Evolutionary conservation across 2,888 invertebrate species (phyloP).

Genomic region (Nycteola revayana): DNA sequence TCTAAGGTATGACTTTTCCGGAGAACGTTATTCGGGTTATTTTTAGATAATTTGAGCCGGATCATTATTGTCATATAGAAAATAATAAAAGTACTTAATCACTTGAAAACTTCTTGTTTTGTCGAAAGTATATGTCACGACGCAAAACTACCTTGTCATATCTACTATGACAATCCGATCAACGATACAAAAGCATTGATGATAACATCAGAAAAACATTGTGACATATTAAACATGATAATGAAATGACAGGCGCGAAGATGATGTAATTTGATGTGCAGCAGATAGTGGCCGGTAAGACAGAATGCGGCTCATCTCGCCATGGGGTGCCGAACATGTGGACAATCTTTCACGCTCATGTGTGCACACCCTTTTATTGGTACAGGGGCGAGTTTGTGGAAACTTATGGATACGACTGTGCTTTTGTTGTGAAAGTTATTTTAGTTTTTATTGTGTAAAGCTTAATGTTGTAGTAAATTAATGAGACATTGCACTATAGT

Average conservation of each 20-base stretch:
- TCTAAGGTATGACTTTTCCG: no score
- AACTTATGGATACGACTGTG: slow-evolving; percentile 44
- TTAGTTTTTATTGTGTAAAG: no score
- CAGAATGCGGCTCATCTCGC: slow-evolving; percentile 49
- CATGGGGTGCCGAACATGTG: slow-evolving; percentile 72
- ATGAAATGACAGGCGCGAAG: slow-evolving; percentile 63
- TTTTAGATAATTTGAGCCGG: no score
- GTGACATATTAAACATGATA: slow-evolving; percentile 65
- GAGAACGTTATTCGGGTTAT: no score
- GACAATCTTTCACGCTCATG: slow-evolving; percentile 82
- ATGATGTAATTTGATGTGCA: slow-evolving; percentile 64
- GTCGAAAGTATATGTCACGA: no score
- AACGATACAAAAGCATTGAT: slow-evolving; percentile 5
- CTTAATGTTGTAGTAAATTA: no score
- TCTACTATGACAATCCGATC: neutral
- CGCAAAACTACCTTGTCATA: no score
- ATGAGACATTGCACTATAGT: no score
- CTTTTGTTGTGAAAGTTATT: no score
- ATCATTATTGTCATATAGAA: no score
- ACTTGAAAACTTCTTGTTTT: no score
- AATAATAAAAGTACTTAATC: no score
- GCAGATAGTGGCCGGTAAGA: slow-evolving; percentile 56
- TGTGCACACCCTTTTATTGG: slow-evolving; percentile 78
- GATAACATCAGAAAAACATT: slow-evolving; percentile 20
- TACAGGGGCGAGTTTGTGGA: slow-evolving; percentile 47